phyloP scores from a whole-genome alignment of 2,888 invertebrate species.

The Eupsilia transversa region DNA sequence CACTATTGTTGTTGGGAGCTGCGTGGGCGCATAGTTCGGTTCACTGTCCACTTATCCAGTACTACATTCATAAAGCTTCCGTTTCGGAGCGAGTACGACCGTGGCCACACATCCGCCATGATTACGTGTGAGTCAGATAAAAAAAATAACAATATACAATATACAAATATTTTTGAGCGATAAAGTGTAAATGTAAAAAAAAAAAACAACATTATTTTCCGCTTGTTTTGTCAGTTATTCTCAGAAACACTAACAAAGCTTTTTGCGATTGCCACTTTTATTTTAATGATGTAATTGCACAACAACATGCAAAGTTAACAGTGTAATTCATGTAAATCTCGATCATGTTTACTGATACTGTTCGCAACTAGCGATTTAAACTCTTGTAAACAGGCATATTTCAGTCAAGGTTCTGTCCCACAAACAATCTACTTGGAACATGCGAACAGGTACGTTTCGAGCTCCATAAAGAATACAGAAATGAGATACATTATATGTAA shows the following conservation, averaged over 20 bases:
- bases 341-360: not conserved
- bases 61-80: slow-evolving; percentile 80
- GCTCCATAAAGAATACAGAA: not conserved
- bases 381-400: slow-evolving; percentile 21
- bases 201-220: slow-evolving; percentile 14
- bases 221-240: slow-evolving; percentile 26
- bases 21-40: slow-evolving; percentile 73
- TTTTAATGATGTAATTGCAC: not conserved
- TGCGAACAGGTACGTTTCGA: not conserved
- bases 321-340: not conserved
- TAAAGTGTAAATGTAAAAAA: slow-evolving; percentile 34
- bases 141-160: slow-evolving; percentile 46
- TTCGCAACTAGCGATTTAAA: not conserved
- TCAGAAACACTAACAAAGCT: slow-evolving; percentile 19
- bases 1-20: slow-evolving; percentile 64
- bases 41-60: slow-evolving; percentile 86
- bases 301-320: not conserved
- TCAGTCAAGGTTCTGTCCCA: not conserved
- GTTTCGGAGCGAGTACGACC: slow-evolving; percentile 70
- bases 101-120: slow-evolving; percentile 83
- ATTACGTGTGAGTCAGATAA: slow-evolving; percentile 71
- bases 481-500: slow-evolving; percentile 39
- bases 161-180: slow-evolving; percentile 58
- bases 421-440: slow-evolving; percentile 6
- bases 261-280: not conserved